phyloP scores from a whole-genome alignment of 2,797 vertebrate genomes.

The Austrolebias charrua region DNA sequence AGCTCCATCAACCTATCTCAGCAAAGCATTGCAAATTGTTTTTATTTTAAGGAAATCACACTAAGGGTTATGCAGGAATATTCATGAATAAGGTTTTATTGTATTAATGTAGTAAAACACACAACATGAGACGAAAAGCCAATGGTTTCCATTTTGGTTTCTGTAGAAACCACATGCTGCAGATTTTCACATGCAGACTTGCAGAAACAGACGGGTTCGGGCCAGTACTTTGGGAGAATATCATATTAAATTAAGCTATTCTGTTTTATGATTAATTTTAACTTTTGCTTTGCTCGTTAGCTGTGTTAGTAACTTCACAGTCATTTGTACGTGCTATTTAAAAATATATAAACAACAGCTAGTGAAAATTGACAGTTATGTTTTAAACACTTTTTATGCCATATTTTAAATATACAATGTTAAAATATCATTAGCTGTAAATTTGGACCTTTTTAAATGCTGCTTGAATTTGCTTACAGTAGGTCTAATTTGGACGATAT shows the following conservation, averaged over 20 bases:
- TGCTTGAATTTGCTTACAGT: constrained; percentile 19
- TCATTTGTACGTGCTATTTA: too few relatives aligned
- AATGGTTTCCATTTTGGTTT: constrained; percentile 66
- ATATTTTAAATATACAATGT: background rate
- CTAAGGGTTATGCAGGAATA: constrained; percentile 24
- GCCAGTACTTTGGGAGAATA: constrained; percentile 15
- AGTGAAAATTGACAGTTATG: too few relatives aligned
- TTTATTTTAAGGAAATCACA: constrained; percentile 25
- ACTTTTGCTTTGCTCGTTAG: constrained; percentile 10
- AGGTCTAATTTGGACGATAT: constrained; percentile 51
- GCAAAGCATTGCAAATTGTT: constrained; percentile 12
- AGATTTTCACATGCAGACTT: constrained; percentile 66
- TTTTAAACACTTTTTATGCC: too few relatives aligned
- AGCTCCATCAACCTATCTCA: constrained; percentile 29
- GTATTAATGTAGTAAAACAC: constrained; percentile 29
- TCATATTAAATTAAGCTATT: background rate
- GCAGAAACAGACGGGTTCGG: constrained; percentile 28
- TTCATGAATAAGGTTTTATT: constrained; percentile 16
- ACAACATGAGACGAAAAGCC: constrained; percentile 37
- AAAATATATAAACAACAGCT: too few relatives aligned
- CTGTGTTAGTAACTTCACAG: constrained; percentile 10
- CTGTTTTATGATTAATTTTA: background rate
- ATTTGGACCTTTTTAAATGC: constrained; percentile 9
- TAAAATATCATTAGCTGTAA: background rate
- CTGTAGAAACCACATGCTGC: constrained; percentile 64